These are phyloP conservation scores for Pao palembangensis DNA, from an alignment of 2,113 vertebrate genomes.

Conservation along the genomic window DNA sequence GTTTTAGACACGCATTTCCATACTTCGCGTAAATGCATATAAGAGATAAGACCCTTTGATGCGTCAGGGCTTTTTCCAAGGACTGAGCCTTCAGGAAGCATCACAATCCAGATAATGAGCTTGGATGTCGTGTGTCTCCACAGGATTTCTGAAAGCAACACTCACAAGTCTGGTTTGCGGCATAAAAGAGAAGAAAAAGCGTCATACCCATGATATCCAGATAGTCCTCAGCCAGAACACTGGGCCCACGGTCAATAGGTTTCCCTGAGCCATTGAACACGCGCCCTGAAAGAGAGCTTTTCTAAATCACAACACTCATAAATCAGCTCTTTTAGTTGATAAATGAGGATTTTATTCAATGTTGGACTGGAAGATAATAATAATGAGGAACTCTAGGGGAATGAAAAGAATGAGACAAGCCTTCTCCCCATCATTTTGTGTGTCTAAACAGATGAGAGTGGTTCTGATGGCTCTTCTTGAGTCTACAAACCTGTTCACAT, in stretches of 20 bases:
- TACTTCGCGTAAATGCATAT: no score
- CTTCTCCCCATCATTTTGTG: constrained; percentile 3
- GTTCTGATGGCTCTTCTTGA: constrained; percentile 28
- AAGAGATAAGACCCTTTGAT: no score
- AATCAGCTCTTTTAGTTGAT: background rate
- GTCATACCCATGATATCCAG: constrained; percentile 81
- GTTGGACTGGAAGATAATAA: constrained; percentile 18
- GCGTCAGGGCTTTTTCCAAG: no score
- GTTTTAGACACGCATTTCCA: no score
- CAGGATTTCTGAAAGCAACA: no score
- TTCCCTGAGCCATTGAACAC: constrained; percentile 83
- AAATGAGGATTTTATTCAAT: background rate
- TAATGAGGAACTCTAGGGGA: constrained; percentile 3
- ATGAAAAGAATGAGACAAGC: constrained; percentile 31
- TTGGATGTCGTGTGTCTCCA: no score
- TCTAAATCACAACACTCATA: background rate
- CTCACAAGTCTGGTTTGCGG: no score
- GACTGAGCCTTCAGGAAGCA: no score
- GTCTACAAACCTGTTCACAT: constrained; percentile 38
- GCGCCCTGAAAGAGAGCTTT: constrained; percentile 65
- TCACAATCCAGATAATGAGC: no score
- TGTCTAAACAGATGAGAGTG: constrained; percentile 28
- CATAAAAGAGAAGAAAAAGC: no score
- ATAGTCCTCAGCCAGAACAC: constrained; percentile 79
- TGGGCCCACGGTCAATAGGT: constrained; percentile 80